Conservation (phyloP, 2,797 vertebrate species). For the Paedocypris micromegethes region DNA sequence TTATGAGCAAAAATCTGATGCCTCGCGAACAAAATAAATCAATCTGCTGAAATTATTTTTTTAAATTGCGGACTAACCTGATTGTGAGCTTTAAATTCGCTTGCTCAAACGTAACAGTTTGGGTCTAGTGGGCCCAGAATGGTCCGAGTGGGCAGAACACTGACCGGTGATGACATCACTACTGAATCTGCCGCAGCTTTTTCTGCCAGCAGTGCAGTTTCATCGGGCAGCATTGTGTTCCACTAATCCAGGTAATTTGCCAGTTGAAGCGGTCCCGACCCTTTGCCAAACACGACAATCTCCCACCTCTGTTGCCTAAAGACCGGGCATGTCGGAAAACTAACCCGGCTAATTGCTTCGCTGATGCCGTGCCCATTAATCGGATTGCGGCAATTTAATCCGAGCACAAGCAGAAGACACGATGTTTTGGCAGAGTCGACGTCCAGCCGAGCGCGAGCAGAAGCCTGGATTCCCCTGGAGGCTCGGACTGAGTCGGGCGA, state of each 20-base stretch:
- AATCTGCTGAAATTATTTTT: too few species aligned
- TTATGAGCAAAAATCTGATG: too few species aligned
- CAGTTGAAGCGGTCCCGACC: constrained; percentile 29
- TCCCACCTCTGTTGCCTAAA: background rate
- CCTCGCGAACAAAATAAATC: too few species aligned
- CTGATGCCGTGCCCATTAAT: constrained; percentile 41
- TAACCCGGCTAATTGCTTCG: constrained; percentile 47
- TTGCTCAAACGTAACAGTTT: too few species aligned
- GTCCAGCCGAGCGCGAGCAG: constrained; percentile 1
- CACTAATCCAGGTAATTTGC: constrained; percentile 48
- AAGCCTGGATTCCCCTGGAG: constrained; percentile 23
- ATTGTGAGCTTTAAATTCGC: too few species aligned
- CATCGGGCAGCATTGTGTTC: constrained; percentile 33
- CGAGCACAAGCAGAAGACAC: constrained; percentile 41
- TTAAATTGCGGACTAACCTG: too few species aligned
- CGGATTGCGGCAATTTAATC: constrained; percentile 43
- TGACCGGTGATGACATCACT: background rate
- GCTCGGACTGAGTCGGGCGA: background rate
- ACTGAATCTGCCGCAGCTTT: constrained; percentile 16
- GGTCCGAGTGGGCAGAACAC: constrained; percentile 3
- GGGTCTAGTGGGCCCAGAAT: too few species aligned
- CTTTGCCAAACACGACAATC: constrained; percentile 22
- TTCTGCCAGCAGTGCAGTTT: constrained; percentile 34
- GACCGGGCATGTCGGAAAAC: constrained; percentile 26
- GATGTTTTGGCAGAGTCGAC: constrained; percentile 33